These are phyloP conservation scores for Pavo muticus DNA, from an alignment of 2,113 vertebrate species.

Conservation along the genomic window DNA sequence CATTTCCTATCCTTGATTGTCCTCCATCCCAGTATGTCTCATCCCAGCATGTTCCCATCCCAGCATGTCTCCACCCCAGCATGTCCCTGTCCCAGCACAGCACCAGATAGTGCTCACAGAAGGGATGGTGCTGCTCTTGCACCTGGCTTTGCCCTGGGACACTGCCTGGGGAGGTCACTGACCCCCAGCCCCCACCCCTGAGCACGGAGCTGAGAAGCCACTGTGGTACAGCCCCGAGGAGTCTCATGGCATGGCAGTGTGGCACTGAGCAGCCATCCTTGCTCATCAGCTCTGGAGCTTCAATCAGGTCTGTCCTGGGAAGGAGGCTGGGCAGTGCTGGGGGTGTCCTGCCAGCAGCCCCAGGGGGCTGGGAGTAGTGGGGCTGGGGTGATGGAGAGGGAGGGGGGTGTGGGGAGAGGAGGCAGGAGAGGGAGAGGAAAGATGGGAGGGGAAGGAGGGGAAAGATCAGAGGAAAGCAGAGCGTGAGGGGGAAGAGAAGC, in stretches of 20 bases:
- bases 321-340: background rate
- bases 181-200: background rate
- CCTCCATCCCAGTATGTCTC: background rate
- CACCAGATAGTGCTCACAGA: fast-evolving
- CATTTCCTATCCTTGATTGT: background rate
- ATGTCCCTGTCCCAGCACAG: fast-evolving
- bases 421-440: background rate
- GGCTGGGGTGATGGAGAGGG: background rate
- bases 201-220: background rate
- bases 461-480: background rate
- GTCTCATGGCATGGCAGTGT: fast-evolving
- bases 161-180: background rate
- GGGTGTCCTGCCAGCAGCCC: background rate
- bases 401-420: background rate
- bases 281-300: background rate
- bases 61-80: background rate
- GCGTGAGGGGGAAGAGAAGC: background rate
- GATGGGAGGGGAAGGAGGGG: background rate
- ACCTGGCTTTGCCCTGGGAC: background rate
- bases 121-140: background rate
- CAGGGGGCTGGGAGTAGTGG: background rate
- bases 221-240: fast-evolving
- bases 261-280: fast-evolving
- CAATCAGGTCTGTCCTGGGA: background rate
- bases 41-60: too few species aligned